Evolutionary conservation across 2,888 invertebrate genomes (phyloP), one percentile per base, ranked within the genome.

Genomic region (Caenorhabditis afra): DNA sequence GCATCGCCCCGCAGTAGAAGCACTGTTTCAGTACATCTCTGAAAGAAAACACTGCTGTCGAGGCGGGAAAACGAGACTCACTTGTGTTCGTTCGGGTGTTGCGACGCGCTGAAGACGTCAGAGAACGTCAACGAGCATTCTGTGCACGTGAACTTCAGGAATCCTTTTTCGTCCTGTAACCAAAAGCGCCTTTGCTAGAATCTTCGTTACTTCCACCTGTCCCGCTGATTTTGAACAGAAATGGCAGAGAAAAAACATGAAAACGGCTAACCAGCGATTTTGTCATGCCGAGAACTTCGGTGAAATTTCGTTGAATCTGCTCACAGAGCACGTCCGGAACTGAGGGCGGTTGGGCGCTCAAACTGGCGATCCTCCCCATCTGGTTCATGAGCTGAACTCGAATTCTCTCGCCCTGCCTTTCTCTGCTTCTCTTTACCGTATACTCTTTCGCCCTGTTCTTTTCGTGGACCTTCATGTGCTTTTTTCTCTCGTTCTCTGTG

Each of bases 1-100:
- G 61, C 12, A 62, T 55, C 18, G 66, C 66, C 16, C 78, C 78
- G 57, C 78, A 78, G 39, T 78, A 78, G 35, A 61, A 78, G 45
- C 78, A 78, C 29, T 35, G 7, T 39, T 71, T 53, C 41, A 50
- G 78, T 3, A 47, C 2, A 12, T 65, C n/a, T 14, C 73, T 74
- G 44, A 3, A 62, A 53, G 20, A 18, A 29, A 29, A 29, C 3
- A 7, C 29, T 18, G 41, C 55, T 41, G 7, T 11, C 2, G 11
- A 14, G 11, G 5, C 11, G 14, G 3, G 11, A 11, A 41, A 14
- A 49, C 3, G 11, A 3, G 7, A 41, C 66, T 55, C 29, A 77
- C 77, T n/a, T 23, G 35, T 77, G 77, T 23, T 23, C 22, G 37
- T 77, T 70, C 12, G 39, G 11, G 22, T 77, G 77, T 3, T 55